Evolutionary conservation across 2,888 invertebrate genomes (phyloP), one percentile per base, ranked within the genome.

Genomic region (Brachypterus glaber): DNA sequence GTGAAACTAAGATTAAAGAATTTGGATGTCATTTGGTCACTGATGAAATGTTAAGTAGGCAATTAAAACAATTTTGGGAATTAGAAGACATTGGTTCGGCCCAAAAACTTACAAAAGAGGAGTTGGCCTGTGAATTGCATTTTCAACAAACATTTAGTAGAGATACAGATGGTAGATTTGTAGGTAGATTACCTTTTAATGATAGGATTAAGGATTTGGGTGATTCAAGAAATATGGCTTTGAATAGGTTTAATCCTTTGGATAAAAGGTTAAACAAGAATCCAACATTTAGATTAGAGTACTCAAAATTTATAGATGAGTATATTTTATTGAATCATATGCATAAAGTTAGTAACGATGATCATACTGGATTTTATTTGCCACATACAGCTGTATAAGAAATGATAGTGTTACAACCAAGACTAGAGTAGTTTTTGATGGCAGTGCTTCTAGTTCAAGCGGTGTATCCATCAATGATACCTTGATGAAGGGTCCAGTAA

Each of bases 91-190:
- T 17, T 16, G n/a, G n/a, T n/a, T n/a, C n/a, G n/a, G n/a, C n/a
- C n/a, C n/a, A n/a, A n/a, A n/a, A n/a, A n/a, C n/a, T n/a, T n/a
- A n/a, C n/a, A 7, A 1, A 5, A 2, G 41, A 44, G 5, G 46
- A 48, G 34, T 21, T 24, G 13, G 18, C 3, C 3, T 48, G 43
- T 35, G 46, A 46, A 32, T 29, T 40, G 4, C 44, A 44, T 32
- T 33, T 17, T 33, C n/a, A 9, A 17, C 11, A 13, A 9, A 33
- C 33, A 3, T 11, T 17, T 13, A 33, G n/a, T 11, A 14, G 33
- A 17, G 17, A 15, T 17, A 11, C 3, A 9, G 13, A 33, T 17
- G 33, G 33, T 4, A 26, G 13, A 17, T 33, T 33, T 33, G n/a
- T 33, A 11, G 33, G 16, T 9, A 17, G 33, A 4, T 9, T 33